Percentiles rank a stretch among this genome's conserved stretches.
phyloP scores from a whole-genome alignment of 2,797 vertebrate genomes.

The Delichon dasypus region DNA sequence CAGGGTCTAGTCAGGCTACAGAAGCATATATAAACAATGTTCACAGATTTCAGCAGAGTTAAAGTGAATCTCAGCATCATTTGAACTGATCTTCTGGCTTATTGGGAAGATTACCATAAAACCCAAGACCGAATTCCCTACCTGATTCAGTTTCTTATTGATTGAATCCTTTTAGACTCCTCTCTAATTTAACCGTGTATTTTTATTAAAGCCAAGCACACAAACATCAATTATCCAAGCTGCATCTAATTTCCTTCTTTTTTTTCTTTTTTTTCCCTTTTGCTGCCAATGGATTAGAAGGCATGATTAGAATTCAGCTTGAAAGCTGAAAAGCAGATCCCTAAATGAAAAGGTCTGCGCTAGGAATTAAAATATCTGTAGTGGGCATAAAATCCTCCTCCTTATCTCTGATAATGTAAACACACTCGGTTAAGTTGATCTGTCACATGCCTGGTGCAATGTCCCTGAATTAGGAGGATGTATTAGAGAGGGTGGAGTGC shows the following conservation, averaged over 20 bases:
- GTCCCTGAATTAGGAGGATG: conserved; percentile 20
- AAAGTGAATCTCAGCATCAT: conserved; percentile 35
- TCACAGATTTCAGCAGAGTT: conserved; percentile 30
- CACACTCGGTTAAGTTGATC: conserved; percentile 63
- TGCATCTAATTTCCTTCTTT: conserved; percentile 74
- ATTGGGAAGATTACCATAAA: conserved; percentile 72
- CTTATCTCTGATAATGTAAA: conserved; percentile 69
- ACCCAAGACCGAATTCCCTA: conserved; percentile 69
- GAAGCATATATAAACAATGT: conserved; percentile 28
- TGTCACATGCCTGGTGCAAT: conserved; percentile 68
- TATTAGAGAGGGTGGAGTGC: not conserved
- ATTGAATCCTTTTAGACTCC: conserved; percentile 73
- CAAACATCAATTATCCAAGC: conserved; percentile 76
- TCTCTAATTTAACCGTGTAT: conserved; percentile 75
- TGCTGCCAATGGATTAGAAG: conserved; percentile 75
- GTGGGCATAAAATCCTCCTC: conserved; percentile 54
- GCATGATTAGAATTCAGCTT: conserved; percentile 76
- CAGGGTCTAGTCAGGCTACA: not conserved
- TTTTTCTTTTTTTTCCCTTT: conserved; percentile 53
- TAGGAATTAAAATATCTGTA: conserved; percentile 71
- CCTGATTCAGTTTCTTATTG: conserved; percentile 74
- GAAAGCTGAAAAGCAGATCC: conserved; percentile 74
- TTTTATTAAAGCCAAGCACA: conserved; percentile 74
- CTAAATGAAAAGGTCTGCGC: conserved; percentile 65
- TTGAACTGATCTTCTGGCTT: conserved; percentile 48